Evolutionary conservation across 2,113 vertebrate genomes (phyloP).

Genomic region (Hylia prasina): DNA sequence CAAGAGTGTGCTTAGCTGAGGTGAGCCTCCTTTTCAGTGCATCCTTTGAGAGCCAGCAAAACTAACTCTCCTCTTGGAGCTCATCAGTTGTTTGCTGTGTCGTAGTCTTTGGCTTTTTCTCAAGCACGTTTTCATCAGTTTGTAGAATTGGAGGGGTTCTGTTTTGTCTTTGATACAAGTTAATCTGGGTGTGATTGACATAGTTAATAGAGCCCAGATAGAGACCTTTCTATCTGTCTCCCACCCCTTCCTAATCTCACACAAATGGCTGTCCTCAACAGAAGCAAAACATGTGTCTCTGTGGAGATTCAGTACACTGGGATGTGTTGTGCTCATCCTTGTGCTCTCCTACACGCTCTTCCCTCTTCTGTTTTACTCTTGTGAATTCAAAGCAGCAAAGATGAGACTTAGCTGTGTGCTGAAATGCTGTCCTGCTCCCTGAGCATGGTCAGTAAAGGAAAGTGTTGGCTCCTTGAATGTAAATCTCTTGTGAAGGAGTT

Average conservation of each 20-base stretch:
- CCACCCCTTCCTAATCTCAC: neutral
- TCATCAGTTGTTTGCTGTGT: neutral
- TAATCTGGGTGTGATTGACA: neutral
- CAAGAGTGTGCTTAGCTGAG: conserved; percentile 88
- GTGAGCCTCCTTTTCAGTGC: conserved; percentile 52
- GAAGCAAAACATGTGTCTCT: neutral
- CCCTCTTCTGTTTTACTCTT: neutral
- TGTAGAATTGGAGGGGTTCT: neutral
- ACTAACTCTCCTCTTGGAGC: neutral
- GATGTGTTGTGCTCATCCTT: neutral
- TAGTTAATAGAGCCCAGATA: neutral
- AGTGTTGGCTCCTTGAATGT: neutral
- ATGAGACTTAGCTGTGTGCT: neutral
- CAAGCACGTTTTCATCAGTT: neutral
- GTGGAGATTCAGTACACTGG: fast-evolving
- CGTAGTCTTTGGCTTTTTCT: neutral
- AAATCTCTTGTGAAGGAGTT: neutral
- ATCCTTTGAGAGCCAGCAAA: neutral
- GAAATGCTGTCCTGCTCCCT: neutral
- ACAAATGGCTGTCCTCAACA: neutral
- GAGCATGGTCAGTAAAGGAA: neutral
- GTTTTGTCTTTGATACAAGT: neutral
- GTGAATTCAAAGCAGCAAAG: neutral
- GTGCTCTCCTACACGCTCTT: neutral
- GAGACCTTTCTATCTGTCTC: neutral